Evolutionary conservation across 2,888 invertebrate genomes (phyloP).

Genomic region (Synergus japonicus): DNA sequence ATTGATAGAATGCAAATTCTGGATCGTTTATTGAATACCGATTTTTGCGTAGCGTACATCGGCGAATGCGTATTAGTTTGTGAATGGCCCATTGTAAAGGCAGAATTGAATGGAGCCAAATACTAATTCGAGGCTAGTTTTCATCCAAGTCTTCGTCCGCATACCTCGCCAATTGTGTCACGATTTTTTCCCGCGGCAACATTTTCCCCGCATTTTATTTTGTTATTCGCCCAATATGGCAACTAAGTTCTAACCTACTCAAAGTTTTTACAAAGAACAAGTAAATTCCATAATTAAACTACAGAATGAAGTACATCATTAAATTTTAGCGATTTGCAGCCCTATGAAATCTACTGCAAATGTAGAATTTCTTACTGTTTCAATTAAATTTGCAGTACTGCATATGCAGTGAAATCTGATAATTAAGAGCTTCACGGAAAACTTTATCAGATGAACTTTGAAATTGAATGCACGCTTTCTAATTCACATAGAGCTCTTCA

Average conservation of each 20-base stretch:
- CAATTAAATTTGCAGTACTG: not conserved
- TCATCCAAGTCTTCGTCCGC: conserved; percentile 6
- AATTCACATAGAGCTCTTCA: too few species aligned
- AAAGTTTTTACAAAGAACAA: too few species aligned
- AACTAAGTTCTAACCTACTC: too few species aligned
- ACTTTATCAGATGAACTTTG: too few species aligned
- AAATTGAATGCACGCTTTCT: too few species aligned
- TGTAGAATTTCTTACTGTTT: too few species aligned
- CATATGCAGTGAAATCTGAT: not conserved
- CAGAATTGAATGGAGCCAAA: conserved; percentile 3
- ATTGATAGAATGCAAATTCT: conserved; percentile 10
- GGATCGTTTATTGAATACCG: not conserved
- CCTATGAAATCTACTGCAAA: too few species aligned
- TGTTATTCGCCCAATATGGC: not conserved
- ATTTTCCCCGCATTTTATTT: not conserved
- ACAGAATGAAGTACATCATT: not conserved
- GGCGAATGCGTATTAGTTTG: not conserved
- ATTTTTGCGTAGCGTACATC: not conserved
- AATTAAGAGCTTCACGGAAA: not conserved
- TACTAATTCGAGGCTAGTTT: conserved; percentile 5
- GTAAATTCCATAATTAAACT: too few species aligned
- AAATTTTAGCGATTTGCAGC: too few species aligned
- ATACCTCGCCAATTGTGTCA: conserved; percentile 7
- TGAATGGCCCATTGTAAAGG: conserved; percentile 16
- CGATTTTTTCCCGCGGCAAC: not conserved